Base-by-base conservation (phyloP, 2,888 invertebrate genomes). In the Drosophila mettleri region DNA sequence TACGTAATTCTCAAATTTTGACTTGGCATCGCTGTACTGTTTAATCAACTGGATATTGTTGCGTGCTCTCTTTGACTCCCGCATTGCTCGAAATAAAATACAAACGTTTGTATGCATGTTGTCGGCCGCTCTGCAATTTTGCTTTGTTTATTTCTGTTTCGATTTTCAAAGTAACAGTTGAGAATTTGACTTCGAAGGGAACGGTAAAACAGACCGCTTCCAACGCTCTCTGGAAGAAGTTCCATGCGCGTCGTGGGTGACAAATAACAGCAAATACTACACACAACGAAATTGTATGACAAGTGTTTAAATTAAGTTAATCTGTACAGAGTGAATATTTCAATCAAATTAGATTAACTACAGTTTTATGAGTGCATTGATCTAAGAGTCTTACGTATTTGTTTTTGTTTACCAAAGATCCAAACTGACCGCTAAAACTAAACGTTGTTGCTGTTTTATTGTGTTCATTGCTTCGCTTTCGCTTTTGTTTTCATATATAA, bases 121-220 rank as follows among this genome's bases (percentile, higher is more conserved):
- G 36, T 53, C 57, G 9, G 18, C n/a, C 49, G 66, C 72, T 74
- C 72, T 74, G 63, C 73, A 77, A 43, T 73, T 67, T 43, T 31
- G 58, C 57, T 65, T 74, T 86, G 84, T 77, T 86, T 80, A 80
- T 74, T 86, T 83, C 78, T 67, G 84, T 54, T 66, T 70, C 55
- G 55, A 58, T 58, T 80, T 68, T 65, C 64, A 63, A 74, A 68
- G 69, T 78, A 80, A 33, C 86, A 81, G 77, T 86, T 80, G 66
- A 80, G 68, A 76, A 73, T 66, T 76, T 51, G 62, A 62, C 77
- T 72, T 59, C 51, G 57, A 74, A 62, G 59, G 59, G 65, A 51
- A 60, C 87, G 78, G 81, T 74, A 63, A 66, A 73, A 65, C 39
- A 68, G 61, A 53, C 45, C 69, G 79, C 82, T 64, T 45, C 65